Evolutionary conservation across 1,140 invertebrate species (phyloP).

Genomic region (Patella vulgata): DNA sequence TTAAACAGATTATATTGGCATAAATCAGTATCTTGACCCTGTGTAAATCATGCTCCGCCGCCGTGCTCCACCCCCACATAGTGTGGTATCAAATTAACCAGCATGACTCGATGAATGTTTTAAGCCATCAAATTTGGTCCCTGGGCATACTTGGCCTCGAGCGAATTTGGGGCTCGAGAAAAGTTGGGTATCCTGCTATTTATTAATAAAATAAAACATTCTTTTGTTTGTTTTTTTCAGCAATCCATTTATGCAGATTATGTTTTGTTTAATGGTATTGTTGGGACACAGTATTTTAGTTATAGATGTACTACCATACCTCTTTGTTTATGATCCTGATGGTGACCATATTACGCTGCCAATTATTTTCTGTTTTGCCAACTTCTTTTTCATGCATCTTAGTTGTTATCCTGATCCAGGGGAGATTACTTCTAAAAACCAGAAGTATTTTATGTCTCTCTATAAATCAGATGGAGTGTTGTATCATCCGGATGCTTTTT

Average conservation of each 20-base stretch:
- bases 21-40: too few species aligned
- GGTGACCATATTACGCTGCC: slow-evolving; percentile 51
- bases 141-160: too few species aligned
- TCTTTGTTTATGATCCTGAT: slow-evolving; percentile 48
- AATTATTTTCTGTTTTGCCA: slow-evolving; percentile 39
- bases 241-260: slow-evolving; percentile 50
- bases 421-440: slow-evolving; percentile 43
- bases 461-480: slow-evolving; percentile 51
- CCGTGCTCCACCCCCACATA: too few species aligned
- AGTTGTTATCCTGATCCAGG: slow-evolving; percentile 51
- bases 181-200: too few species aligned
- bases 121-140: too few species aligned
- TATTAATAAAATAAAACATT: too few species aligned
- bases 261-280: slow-evolving; percentile 45
- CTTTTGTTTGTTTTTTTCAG: slow-evolving; percentile 45
- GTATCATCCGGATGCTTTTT: slow-evolving; percentile 42
- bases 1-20: too few species aligned
- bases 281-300: slow-evolving; percentile 46
- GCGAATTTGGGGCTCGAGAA: too few species aligned
- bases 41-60: too few species aligned
- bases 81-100: too few species aligned
- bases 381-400: slow-evolving; percentile 45
- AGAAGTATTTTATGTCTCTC: slow-evolving; percentile 30
- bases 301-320: slow-evolving; percentile 54
- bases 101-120: too few species aligned